These are phyloP conservation scores for Sesia apiformis DNA, from an alignment of 2,888 invertebrate genomes.

Conservation along the genomic window DNA sequence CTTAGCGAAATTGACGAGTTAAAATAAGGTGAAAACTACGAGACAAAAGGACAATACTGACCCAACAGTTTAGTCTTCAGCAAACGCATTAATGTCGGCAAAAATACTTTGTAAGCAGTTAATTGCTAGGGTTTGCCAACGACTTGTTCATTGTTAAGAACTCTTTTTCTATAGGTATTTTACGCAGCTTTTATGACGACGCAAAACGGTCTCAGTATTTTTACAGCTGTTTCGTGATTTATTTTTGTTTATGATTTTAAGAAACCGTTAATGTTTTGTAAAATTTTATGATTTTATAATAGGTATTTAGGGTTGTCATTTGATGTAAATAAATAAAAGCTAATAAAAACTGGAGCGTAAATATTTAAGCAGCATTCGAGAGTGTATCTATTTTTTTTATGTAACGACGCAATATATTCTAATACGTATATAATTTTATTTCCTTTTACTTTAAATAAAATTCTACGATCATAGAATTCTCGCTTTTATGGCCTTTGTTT, in stretches of 20 bases:
- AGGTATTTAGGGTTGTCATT: background rate
- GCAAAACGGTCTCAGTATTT: conserved; percentile 30
- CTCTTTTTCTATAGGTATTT: conserved; percentile 26
- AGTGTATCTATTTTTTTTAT: too few species aligned
- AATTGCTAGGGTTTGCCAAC: conserved; percentile 64
- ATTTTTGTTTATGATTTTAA: background rate
- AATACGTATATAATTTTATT: too few species aligned
- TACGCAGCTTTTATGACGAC: conserved; percentile 31
- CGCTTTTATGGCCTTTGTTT: too few species aligned
- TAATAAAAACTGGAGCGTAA: too few species aligned
- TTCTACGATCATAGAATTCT: too few species aligned
- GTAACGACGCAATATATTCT: too few species aligned
- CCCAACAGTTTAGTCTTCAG: conserved; percentile 32
- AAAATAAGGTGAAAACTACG: background rate
- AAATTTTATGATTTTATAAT: too few species aligned
- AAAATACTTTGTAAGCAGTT: conserved; percentile 46
- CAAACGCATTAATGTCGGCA: conserved; percentile 30
- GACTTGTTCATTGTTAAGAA: conserved; percentile 43
- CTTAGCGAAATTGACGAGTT: background rate
- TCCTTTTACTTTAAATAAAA: too few species aligned
- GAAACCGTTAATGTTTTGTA: background rate
- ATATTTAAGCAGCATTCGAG: too few species aligned
- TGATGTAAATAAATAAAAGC: too few species aligned
- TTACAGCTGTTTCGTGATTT: conserved; percentile 9
- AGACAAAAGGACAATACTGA: conserved; percentile 35